Evolutionary conservation across 2,888 invertebrate species (phyloP), one percentile per base, ranked within the genome.

Genomic region (Ornithoptera priamus): DNA sequence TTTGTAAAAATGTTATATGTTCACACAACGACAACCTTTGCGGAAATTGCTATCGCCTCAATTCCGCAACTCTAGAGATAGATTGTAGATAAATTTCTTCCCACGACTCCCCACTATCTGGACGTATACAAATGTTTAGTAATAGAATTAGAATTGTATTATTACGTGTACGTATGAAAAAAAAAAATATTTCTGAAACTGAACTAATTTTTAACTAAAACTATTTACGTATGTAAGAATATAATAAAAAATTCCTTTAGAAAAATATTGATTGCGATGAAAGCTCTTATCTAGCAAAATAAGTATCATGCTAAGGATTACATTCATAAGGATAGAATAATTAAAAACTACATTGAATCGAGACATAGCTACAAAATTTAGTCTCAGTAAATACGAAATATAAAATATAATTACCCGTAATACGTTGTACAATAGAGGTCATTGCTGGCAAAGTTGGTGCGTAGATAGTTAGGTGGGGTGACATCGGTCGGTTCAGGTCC

Each of bases 391-490:
- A 24, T 58, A 12, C 22, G 4, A 53, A 53, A n/a, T n/a, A 53
- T 0, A 6, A 53, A n/a, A 6, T 22, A 18, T 62, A 46, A 18
- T 70, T 76, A 94, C 94, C 95, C 74, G 97, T 96, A 24, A 94
- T 93, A 81, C 99, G 94, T 85, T 99, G 98, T 0, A 94, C 91
- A 72, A 99, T 94, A 0, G 98, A 99, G 39, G 98, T 92, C 81
- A 96, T 84, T 0, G 96, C 93, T 1, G 98, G 96, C 62, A 98
- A 79, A 78, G 97, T 97, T 0, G 94, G 93, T 70, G 94, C 94
- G 81, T 97, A 97, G 75, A 97, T 96, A 7, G 94, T 94, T 70
- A 98, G 85, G 88, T 98, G 97, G 0, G 98, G 98, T 0, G 97
- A 97, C 92, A 97, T 92, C 0, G 97, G 97, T 72, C 98, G 93